Evolutionary conservation across 2,113 vertebrate species (phyloP).

Genomic region (Melanostigma gelatinosum): DNA sequence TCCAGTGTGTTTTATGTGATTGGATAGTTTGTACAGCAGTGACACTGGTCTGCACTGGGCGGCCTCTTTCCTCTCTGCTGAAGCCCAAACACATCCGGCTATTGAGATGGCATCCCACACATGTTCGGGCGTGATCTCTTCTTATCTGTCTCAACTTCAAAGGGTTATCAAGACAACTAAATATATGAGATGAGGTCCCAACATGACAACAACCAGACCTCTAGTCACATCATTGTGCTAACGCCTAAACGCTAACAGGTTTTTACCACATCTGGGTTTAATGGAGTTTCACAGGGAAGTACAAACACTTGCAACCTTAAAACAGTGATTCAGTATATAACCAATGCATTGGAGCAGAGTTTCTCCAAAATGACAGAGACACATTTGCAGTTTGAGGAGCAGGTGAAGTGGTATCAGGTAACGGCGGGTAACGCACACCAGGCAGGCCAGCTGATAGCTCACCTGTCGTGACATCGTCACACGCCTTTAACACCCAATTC

Average conservation of each 20-base stretch:
- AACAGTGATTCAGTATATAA: background rate
- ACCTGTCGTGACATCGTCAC: background rate
- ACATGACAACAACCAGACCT: constrained; percentile 59
- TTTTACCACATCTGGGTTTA: background rate
- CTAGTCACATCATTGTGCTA: background rate
- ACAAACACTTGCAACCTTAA: background rate
- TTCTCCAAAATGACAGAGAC: background rate
- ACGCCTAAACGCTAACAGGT: background rate
- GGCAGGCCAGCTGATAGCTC: background rate
- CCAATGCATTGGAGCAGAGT: background rate
- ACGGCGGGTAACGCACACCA: background rate
- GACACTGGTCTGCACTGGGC: constrained; percentile 38
- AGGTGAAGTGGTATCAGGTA: background rate
- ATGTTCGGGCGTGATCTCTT: constrained; percentile 54
- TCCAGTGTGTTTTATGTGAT: background rate
- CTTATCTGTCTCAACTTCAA: constrained; percentile 78
- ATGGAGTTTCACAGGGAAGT: background rate
- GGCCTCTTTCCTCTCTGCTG: constrained; percentile 77
- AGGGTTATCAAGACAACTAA: constrained; percentile 79
- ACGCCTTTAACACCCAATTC: background rate
- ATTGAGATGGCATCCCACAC: constrained; percentile 79
- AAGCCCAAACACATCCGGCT: constrained; percentile 74
- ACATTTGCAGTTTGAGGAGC: background rate
- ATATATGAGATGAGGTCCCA: constrained; percentile 71
- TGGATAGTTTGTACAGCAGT: background rate